These are phyloP conservation scores for Panurus biarmicus DNA, from an alignment of 2,113 vertebrate genomes.

Conservation along the genomic window DNA sequence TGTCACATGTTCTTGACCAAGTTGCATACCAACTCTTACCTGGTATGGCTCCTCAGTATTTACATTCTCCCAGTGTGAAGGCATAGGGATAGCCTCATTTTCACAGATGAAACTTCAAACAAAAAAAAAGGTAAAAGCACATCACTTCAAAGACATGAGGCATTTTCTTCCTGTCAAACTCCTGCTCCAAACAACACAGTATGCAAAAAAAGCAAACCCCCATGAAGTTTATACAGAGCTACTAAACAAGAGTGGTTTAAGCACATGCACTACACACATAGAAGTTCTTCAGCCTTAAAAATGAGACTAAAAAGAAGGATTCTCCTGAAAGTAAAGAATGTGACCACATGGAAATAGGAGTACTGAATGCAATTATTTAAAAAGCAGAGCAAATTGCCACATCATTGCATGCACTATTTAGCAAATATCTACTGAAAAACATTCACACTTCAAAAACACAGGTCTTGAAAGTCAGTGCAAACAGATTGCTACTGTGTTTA, in stretches of 20 bases:
- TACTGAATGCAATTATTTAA: neutral
- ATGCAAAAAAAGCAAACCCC: neutral
- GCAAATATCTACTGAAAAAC: neutral
- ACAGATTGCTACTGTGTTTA: neutral
- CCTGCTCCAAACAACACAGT: neutral
- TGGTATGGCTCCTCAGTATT: conserved; percentile 89
- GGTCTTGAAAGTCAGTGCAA: neutral
- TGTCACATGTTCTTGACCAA: neutral
- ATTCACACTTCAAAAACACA: neutral
- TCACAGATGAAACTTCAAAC: conserved; percentile 89
- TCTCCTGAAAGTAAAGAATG: neutral
- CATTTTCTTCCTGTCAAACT: neutral
- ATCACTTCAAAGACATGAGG: neutral
- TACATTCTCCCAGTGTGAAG: conserved; percentile 92
- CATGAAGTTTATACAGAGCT: neutral
- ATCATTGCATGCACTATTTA: neutral
- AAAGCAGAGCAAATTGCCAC: neutral
- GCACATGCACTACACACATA: neutral
- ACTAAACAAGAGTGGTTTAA: neutral
- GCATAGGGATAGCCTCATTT: conserved; percentile 88
- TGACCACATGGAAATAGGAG: neutral
- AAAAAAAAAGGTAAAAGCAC: neutral
- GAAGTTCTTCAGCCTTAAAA: neutral
- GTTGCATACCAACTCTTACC: conserved; percentile 64
- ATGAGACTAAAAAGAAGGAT: neutral